These are phyloP conservation scores for Synergus japonicus DNA, from an alignment of 2,888 invertebrate species.

Conservation along the genomic window DNA sequence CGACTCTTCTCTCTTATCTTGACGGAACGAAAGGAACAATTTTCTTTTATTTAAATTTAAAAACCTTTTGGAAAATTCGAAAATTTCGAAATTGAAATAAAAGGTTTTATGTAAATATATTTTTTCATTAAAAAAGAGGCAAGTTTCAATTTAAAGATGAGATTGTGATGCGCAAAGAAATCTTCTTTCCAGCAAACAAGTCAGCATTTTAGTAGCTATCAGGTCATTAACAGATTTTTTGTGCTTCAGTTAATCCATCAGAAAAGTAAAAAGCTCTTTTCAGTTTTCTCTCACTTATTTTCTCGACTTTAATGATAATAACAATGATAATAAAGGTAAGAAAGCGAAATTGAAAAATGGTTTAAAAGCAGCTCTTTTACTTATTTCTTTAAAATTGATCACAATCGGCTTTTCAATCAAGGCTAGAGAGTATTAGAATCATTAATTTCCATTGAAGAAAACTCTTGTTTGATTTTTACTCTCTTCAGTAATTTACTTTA, in stretches of 20 bases:
- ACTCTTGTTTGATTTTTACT: not conserved
- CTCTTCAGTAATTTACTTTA: not conserved
- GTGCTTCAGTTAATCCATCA: not conserved
- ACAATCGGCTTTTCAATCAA: not conserved
- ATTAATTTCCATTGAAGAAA: not conserved
- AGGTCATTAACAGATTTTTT: conserved; percentile 1
- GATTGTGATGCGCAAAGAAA: not conserved
- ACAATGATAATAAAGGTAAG: not conserved
- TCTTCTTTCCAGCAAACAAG: not conserved
- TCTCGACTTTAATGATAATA: not conserved
- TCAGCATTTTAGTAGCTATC: not conserved
- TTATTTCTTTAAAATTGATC: not conserved
- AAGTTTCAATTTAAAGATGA: not conserved
- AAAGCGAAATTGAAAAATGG: not conserved
- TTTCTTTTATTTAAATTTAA: too few species aligned
- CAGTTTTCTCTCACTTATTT: not conserved
- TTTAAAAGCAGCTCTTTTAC: not conserved
- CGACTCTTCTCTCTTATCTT: too few species aligned
- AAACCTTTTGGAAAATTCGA: too few species aligned
- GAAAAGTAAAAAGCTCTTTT: not conserved
- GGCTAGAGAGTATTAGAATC: not conserved
- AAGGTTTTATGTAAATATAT: too few species aligned
- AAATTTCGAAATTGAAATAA: too few species aligned
- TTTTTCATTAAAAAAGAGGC: too few species aligned
- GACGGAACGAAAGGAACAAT: too few species aligned